Conservation (phyloP, 2,888 invertebrate species). For the Beris morrisii region DNA sequence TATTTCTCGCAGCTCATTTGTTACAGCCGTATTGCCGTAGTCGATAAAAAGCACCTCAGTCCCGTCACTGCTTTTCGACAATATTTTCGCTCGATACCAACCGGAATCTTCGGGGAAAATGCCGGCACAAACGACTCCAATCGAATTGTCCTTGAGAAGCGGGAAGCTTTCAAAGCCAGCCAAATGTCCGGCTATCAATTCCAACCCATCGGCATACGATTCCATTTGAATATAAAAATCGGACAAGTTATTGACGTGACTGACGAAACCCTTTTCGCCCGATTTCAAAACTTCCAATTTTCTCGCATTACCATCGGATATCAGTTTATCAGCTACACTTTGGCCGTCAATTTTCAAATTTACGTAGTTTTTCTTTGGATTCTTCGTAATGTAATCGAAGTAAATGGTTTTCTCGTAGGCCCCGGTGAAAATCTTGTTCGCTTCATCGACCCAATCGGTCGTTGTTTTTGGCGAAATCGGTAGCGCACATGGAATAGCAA, state of each 20-base stretch:
- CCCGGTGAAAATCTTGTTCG: slow-evolving; percentile 62
- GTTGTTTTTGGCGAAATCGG: slow-evolving; percentile 67
- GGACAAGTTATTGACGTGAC: slow-evolving; percentile 71
- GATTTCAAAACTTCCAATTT: slow-evolving; percentile 60
- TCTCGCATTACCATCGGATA: slow-evolving; percentile 63
- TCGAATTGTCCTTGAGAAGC: slow-evolving; percentile 54
- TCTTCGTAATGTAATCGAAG: slow-evolving; percentile 54
- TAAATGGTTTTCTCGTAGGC: slow-evolving; percentile 50
- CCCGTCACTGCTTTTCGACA: slow-evolving; percentile 60
- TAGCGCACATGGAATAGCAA: slow-evolving; percentile 67
- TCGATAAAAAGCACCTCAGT: slow-evolving; percentile 69
- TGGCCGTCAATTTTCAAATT: slow-evolving; percentile 65
- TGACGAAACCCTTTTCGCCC: slow-evolving; percentile 69
- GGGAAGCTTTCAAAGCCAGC: slow-evolving; percentile 61
- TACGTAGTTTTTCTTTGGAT: slow-evolving; percentile 57
- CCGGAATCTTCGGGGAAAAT: slow-evolving; percentile 65
- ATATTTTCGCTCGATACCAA: slow-evolving; percentile 70
- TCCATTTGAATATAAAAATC: slow-evolving; percentile 82
- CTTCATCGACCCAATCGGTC: slow-evolving; percentile 67
- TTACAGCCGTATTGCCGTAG: slow-evolving; percentile 66
- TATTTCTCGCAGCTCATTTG: slow-evolving; percentile 62
- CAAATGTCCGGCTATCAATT: slow-evolving; percentile 63
- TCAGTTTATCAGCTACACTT: slow-evolving; percentile 64
- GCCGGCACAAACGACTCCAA: slow-evolving; percentile 64
- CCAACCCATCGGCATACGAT: slow-evolving; percentile 62